Evolutionary conservation across 2,888 invertebrate genomes (phyloP).

Genomic region (Tetheella fluctuosa): DNA sequence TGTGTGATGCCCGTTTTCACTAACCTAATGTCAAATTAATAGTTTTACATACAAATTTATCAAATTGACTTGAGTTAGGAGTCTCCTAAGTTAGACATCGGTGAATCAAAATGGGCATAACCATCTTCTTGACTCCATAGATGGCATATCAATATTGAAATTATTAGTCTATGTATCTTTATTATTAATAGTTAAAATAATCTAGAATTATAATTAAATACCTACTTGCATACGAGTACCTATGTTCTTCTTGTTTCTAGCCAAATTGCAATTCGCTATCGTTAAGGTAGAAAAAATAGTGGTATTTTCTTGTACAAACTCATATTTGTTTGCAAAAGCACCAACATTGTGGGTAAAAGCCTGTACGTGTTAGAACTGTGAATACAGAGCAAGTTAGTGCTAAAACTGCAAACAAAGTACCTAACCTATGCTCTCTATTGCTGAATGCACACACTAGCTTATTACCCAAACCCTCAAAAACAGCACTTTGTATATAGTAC

Average conservation of each 20-base stretch:
- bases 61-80: too few relatives aligned
- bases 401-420: constrained; percentile 33
- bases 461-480: constrained; percentile 38
- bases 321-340: constrained; percentile 5
- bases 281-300: neutral
- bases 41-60: too few relatives aligned
- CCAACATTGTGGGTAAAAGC: constrained; percentile 6
- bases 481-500: constrained; percentile 34
- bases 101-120: too few relatives aligned
- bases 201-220: too few relatives aligned
- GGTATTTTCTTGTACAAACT: constrained; percentile 3
- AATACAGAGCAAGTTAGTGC: constrained; percentile 35
- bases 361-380: constrained; percentile 18
- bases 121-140: too few relatives aligned
- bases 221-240: too few relatives aligned
- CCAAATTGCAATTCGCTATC: neutral
- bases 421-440: constrained; percentile 17
- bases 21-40: too few relatives aligned
- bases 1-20: too few relatives aligned
- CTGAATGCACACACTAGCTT: constrained; percentile 15
- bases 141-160: too few relatives aligned
- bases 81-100: too few relatives aligned
- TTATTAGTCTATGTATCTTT: too few relatives aligned
- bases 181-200: too few relatives aligned
- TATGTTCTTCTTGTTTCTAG: neutral